Conservation (phyloP, 2,113 vertebrate species). For the Hucho hucho region DNA sequence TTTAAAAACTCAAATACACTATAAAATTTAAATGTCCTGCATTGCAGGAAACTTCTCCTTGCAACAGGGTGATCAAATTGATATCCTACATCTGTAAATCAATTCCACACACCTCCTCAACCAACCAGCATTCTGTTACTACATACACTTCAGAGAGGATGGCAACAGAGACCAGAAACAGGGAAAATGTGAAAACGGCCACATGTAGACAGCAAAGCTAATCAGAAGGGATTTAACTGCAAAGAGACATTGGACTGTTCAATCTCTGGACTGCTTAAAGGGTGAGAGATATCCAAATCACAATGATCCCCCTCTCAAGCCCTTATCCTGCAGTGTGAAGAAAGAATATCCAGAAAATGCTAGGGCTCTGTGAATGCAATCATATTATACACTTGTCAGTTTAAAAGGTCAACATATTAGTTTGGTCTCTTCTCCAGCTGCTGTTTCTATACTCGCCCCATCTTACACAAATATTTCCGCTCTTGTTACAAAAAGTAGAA, state of each 20-base stretch:
- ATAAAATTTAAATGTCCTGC: background rate
- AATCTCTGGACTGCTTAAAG: slow-evolving; percentile 46
- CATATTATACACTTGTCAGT: slow-evolving; percentile 71
- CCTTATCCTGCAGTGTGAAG: slow-evolving; percentile 28
- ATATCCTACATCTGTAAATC: background rate
- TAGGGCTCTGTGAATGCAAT: slow-evolving; percentile 37
- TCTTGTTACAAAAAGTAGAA: background rate
- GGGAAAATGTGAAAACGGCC: slow-evolving; percentile 23
- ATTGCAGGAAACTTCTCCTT: no score
- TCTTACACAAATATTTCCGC: slow-evolving; percentile 12
- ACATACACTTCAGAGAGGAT: slow-evolving; percentile 11
- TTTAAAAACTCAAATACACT: background rate
- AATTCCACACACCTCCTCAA: background rate
- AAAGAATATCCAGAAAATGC: slow-evolving; percentile 53
- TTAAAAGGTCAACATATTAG: slow-evolving; percentile 73
- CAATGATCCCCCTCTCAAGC: slow-evolving; percentile 44
- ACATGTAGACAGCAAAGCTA: slow-evolving; percentile 36
- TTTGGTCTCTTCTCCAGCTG: slow-evolving; percentile 36
- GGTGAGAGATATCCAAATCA: slow-evolving; percentile 36
- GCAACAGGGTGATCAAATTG: no score
- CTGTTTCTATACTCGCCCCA: slow-evolving; percentile 17
- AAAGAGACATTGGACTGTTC: slow-evolving; percentile 43
- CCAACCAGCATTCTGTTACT: slow-evolving; percentile 12
- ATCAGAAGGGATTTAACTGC: slow-evolving; percentile 57
- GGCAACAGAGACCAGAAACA: background rate